phyloP scores from a whole-genome alignment of 2,113 vertebrate species.

The Brachirus orientalis region DNA sequence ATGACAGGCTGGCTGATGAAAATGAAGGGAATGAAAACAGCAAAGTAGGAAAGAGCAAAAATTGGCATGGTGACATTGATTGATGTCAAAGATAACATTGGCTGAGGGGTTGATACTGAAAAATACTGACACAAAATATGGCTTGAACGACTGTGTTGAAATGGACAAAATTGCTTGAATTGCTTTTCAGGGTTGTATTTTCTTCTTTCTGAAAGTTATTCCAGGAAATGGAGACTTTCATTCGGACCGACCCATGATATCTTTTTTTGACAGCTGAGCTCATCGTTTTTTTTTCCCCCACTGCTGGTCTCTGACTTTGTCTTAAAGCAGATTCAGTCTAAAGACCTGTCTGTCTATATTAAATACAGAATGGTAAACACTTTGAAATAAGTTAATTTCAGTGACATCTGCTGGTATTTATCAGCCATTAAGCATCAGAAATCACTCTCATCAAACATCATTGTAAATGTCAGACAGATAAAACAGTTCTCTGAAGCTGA shows the following conservation, averaged over 20 bases:
- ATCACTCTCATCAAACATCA: constrained; percentile 59
- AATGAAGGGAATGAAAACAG: constrained; percentile 57
- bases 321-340: constrained; percentile 5
- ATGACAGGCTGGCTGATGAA: constrained; percentile 71
- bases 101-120: constrained; percentile 47
- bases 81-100: constrained; percentile 56
- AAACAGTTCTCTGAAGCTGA: constrained; percentile 33
- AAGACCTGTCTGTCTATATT: not conserved
- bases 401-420: constrained; percentile 43
- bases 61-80: constrained; percentile 45
- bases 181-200: constrained; percentile 36
- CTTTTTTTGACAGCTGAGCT: constrained; percentile 24
- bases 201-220: constrained; percentile 22
- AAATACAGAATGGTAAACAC: constrained; percentile 35
- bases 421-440: constrained; percentile 35
- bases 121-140: constrained; percentile 56
- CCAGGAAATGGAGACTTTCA: constrained; percentile 18
- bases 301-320: not conserved
- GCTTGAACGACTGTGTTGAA: constrained; percentile 27
- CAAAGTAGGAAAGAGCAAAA: constrained; percentile 53
- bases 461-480: constrained; percentile 71
- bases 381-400: constrained; percentile 33
- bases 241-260: constrained; percentile 29
- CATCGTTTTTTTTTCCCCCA: constrained; percentile 16
- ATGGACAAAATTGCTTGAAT: constrained; percentile 59